phyloP scores from a whole-genome alignment of 2,888 invertebrate species.

The Hymenopus coronatus region DNA sequence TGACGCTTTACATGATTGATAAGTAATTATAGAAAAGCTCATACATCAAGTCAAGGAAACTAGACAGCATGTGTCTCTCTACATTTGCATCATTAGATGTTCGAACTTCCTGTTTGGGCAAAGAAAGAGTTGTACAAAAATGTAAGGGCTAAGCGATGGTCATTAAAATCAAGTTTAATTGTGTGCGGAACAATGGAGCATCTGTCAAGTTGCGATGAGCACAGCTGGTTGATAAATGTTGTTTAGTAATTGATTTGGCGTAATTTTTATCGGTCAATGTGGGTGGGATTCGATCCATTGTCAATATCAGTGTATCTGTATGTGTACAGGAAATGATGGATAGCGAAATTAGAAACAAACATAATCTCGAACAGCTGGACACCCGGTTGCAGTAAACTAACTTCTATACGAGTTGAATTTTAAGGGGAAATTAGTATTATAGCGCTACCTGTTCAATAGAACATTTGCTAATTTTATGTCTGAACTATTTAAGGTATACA shows the following conservation, averaged over 20 bases:
- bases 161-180: background rate
- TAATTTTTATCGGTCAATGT: background rate
- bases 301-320: background rate
- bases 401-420: too few relatives aligned
- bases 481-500: too few relatives aligned
- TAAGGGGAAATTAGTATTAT: too few relatives aligned
- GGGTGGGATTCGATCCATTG: background rate
- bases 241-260: background rate
- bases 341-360: background rate
- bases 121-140: background rate
- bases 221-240: background rate
- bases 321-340: background rate
- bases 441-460: too few relatives aligned
- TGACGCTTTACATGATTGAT: too few relatives aligned
- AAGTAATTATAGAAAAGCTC: background rate
- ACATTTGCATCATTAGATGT: background rate
- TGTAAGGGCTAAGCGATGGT: background rate
- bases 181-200: background rate
- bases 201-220: background rate
- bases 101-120: background rate
- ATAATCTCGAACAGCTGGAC: background rate
- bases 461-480: too few relatives aligned
- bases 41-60: background rate
- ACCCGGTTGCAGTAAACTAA: background rate
- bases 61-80: background rate